Evolutionary conservation across 1,140 invertebrate genomes (phyloP), one percentile per base, ranked within the genome.

Genomic region (Araneus ventricosus): DNA sequence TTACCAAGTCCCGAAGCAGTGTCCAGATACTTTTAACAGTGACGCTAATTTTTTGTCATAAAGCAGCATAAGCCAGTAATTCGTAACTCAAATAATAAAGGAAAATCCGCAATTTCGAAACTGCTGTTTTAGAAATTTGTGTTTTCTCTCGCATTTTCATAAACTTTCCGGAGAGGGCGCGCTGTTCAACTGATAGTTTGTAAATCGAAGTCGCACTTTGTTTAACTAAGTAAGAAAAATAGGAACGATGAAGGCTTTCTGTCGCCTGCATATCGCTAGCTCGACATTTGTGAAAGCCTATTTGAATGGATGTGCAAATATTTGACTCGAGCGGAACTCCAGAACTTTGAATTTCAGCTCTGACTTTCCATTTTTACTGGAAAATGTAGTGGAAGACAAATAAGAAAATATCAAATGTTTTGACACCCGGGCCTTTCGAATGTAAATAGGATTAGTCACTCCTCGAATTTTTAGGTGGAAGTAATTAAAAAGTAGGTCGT

Each of bases 211-310:
- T 17, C 24, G 24, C 10, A 27, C 27, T 67, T 67, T 75, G 22
- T 75, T 75, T 75, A 30, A 34, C 30, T 75, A 75, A 37, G 67
- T 34, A 75, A 75, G 67, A 34, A 34, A 75, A 75, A 75, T 34
- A 75, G 1, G 34, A 34, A 14, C 30, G 4, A 22, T 10, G 34
- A 37, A 10, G 30, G 30, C 5, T 34, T 63, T 24, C 59, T n/a
- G 5, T 10, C 67, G 27, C 10, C 30, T 30, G 0, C 27, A 20
- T 34, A 34, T 37, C 45, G 4, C 2, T 30, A 20, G 30, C 30
- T 1, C 34, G 27, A 37, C 17, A 37, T 30, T 75, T 75, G 17
- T 5, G 30, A 75, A 34, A 34, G 20, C 67, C 0, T 75, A 30
- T 75, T 75, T 75, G 30, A 34, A 75, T 75, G 30, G 27, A 34